Percentiles rank a stretch among this genome's conserved stretches.
phyloP scores from a whole-genome alignment of 53 echinoderm and acorn worm species.

The Apostichopus leukothele region DNA sequence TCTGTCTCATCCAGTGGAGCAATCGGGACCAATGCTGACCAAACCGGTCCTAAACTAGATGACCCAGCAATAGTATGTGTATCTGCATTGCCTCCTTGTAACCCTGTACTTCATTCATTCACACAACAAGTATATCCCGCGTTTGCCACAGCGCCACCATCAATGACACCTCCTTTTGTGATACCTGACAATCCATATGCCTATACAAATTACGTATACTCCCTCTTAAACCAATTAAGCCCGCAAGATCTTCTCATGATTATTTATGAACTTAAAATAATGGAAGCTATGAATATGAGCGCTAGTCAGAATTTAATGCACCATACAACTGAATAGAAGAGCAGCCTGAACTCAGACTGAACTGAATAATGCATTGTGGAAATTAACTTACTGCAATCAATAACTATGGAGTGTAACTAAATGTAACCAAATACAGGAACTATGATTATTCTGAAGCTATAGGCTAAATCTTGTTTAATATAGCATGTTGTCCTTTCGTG shows the following conservation, averaged over 20 bases:
- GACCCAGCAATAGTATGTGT: slow-evolving; percentile 36
- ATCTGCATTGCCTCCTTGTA: slow-evolving; percentile 1
- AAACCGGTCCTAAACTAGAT: background rate
- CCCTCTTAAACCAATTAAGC: slow-evolving; percentile 26
- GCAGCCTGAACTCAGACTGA: background rate
- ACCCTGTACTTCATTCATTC: background rate
- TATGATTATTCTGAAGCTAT: too few relatives aligned
- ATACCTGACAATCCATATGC: background rate
- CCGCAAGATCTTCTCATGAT: slow-evolving; percentile 35
- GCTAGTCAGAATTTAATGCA: background rate
- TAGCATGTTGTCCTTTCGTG: too few relatives aligned
- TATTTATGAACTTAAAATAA: slow-evolving; percentile 21
- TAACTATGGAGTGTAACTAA: too few relatives aligned
- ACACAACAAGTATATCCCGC: background rate
- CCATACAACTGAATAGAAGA: background rate
- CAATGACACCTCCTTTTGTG: background rate
- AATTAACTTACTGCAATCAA: too few relatives aligned
- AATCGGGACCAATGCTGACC: background rate
- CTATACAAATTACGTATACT: slow-evolving; percentile 24
- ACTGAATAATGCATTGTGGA: too few relatives aligned
- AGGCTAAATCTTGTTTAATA: too few relatives aligned
- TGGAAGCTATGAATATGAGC: slow-evolving; percentile 34
- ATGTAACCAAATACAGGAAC: too few relatives aligned
- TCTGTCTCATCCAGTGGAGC: background rate
- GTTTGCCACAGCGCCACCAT: background rate